phyloP scores from a whole-genome alignment of 2,797 vertebrate species.

The Sparidentex hasta region DNA sequence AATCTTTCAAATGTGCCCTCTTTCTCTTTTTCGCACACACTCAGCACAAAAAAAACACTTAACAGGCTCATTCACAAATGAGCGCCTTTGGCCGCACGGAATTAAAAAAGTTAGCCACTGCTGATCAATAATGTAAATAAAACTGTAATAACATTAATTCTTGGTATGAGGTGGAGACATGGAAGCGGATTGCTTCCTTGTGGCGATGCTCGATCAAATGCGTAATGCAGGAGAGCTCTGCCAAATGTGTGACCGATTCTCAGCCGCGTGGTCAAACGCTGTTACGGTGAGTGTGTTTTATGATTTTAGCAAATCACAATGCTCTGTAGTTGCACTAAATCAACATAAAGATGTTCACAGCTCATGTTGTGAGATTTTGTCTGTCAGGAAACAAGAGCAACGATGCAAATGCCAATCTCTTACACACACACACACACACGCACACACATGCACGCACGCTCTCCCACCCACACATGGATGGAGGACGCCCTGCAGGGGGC shows the following conservation, averaged over 20 bases:
- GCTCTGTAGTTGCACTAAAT: constrained; percentile 15
- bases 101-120: constrained; percentile 55
- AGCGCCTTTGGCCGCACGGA: constrained; percentile 39
- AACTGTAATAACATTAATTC: constrained; percentile 61
- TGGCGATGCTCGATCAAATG: constrained; percentile 53
- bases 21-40: constrained; percentile 33
- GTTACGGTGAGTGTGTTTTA: constrained; percentile 4
- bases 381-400: constrained; percentile 33
- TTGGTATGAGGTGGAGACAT: constrained; percentile 37
- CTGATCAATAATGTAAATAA: constrained; percentile 75
- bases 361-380: constrained; percentile 47
- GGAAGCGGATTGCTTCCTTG: constrained; percentile 47
- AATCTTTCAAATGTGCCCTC: constrained; percentile 27
- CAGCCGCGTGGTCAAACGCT: constrained; percentile 19
- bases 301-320: constrained; percentile 33
- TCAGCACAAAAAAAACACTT: constrained; percentile 53
- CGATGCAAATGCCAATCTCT: not conserved
- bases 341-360: constrained; percentile 43
- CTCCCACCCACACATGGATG: constrained; percentile 3
- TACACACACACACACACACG: not conserved
- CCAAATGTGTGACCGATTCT: constrained; percentile 15
- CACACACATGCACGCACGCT: not conserved
- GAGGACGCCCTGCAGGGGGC: constrained; percentile 82
- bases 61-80: constrained; percentile 58
- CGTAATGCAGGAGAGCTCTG: constrained; percentile 17